Evolutionary conservation across 2,113 vertebrate species (phyloP).

Genomic region (Odontophorus gujanensis): DNA sequence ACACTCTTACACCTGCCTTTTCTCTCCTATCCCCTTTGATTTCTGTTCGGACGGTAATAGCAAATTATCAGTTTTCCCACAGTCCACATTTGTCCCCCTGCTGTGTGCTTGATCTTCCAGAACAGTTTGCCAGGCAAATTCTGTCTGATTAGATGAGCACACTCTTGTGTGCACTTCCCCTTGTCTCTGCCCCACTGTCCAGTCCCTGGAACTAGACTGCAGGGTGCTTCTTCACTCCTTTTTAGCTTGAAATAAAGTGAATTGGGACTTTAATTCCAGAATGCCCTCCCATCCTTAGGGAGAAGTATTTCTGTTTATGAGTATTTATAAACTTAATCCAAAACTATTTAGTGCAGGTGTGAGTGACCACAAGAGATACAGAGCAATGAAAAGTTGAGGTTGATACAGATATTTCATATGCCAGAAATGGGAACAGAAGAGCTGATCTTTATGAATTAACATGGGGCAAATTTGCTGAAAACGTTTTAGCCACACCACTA

Average conservation of each 20-base stretch:
- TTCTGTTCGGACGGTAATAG: neutral
- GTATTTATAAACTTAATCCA: neutral
- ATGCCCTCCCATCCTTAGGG: neutral
- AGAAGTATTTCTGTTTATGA: neutral
- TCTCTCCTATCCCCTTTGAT: neutral
- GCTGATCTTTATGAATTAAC: neutral
- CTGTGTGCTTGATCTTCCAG: rapidly evolving
- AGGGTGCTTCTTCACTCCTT: neutral
- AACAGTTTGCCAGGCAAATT: neutral
- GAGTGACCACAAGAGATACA: neutral
- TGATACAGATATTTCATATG: neutral
- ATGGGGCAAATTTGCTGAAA: neutral
- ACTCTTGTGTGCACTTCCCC: rapidly evolving
- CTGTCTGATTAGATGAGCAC: neutral
- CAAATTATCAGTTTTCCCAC: neutral
- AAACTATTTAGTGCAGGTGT: neutral
- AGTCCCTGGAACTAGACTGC: neutral
- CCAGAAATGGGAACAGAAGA: neutral
- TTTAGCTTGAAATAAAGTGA: neutral
- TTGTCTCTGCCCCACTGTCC: neutral
- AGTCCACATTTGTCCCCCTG: rapidly evolving
- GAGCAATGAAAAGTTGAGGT: neutral
- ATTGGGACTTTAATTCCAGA: neutral
- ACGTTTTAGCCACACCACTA: neutral
- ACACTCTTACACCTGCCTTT: rapidly evolving